Base-by-base conservation (phyloP, 2,797 vertebrate genomes). In the Alosa sapidissima region DNA sequence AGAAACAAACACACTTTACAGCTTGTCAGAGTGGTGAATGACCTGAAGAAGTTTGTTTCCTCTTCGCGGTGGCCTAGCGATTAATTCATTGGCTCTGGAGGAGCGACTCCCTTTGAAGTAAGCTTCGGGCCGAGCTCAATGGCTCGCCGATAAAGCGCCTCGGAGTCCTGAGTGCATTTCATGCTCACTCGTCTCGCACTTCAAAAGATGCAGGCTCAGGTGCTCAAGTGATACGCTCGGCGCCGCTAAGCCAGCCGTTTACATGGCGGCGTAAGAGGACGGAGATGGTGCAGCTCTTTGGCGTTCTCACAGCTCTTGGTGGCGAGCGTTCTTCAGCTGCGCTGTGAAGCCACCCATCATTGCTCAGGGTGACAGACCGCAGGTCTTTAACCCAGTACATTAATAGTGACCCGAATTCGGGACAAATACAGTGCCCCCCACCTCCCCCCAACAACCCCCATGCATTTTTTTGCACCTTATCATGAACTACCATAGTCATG, bases 51-150 rank as follows among this genome's bases (percentile, higher is more conserved):
- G 28, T 16, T 72, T 36, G 62, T 68, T 68, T 33, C 2, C 62
- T 55, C 33, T 36, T 8, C 78, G 5, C 13, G 10, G 41, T 21
- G 78, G 13, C 48, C 28, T 68, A 11, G 24, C 24, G 60, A 62
- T 33, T 68, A 48, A 81, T 85, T 87, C 54, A 82, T 87, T 85
- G 16, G 82, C 72, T 68, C 58, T 81, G 84, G 72, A 87, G 82
- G 58, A 75, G 51, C 8, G 33, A 52, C 16, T 3, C 33, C 36
- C 84, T 87, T 83, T 87, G 86, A 87, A 87, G 86, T 84, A 55
- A 83, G 81, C 52, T 54, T 83, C 81, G 47, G 81, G 81, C 65
- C 45, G 81, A 87, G 83, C 24, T 85, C 86, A 85, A 72, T 72
- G 45, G 28, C 81, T 85, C 83, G 60, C 81, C 41, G 81, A 84